Evolutionary conservation across 1,140 invertebrate genomes (phyloP), one percentile per base, ranked within the genome.

Genomic region (Oreohelix idahoensis): DNA sequence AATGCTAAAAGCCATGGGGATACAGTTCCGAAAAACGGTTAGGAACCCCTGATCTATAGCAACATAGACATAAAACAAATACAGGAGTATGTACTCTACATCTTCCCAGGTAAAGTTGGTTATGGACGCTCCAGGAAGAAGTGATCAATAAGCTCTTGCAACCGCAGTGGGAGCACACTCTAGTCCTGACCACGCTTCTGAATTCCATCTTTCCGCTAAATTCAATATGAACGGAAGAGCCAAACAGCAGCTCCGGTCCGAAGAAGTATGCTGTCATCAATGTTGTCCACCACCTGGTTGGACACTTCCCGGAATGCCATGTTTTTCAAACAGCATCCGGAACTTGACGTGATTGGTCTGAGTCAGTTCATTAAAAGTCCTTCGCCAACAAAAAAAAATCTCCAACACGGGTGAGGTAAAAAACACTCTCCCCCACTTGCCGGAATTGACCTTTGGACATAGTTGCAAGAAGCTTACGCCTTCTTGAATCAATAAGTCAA

Each of bases 161-260:
- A 97, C 93, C 15, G 97, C 92, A 89, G 97, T 95, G 97, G 96
- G 70, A 98, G 92, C 79, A 98, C 97, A 1, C 96, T 94, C 96
- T 26, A 99, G 92, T 0, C 97, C 97, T 91, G 97, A 96, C 98
- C 81, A 97, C 87, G 75, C 89, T 91, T n/a, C 95, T 94, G 26
- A 99, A 96, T 15, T 96, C 93, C 96, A 99, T 97, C 87, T 97
- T 96, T 0, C 96, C 96, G 95, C 97, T 96, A 93, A 99, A 99
- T 36, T 98, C 96, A 87, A 99, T 96, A 93, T 97, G 98, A 93
- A 99, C 99, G 13, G 98, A 98, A 93, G 99, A 99, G 89, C 99
- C 97, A 88, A 99, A 98, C 20, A 99, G 94, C 10, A 98, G 88
- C 32, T 93, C 91, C 95, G 86, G 98, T 58, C n/a, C 96, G 86